These are phyloP conservation scores for Avahi laniger DNA, from an alignment of 2,797 vertebrate genomes.

Conservation along the genomic window DNA sequence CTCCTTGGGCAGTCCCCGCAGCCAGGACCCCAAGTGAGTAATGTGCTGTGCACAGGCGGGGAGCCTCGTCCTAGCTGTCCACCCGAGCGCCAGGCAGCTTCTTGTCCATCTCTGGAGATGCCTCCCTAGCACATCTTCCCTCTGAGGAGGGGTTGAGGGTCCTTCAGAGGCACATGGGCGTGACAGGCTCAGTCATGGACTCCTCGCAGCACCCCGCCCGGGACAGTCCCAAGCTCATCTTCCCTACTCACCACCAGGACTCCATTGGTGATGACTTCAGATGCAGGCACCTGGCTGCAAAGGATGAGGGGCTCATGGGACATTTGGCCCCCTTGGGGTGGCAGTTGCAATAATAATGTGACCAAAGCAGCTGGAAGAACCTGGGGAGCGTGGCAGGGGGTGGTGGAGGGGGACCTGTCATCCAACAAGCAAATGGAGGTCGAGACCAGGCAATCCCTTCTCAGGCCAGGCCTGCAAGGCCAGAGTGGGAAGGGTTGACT, in stretches of 20 bases:
- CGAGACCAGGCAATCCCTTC: neutral
- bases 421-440: neutral
- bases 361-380: neutral
- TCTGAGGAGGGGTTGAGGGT: neutral
- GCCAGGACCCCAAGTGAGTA: neutral
- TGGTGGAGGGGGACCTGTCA: neutral
- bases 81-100: neutral
- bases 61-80: neutral
- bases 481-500: neutral
- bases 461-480: neutral
- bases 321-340: neutral
- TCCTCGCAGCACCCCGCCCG: neutral
- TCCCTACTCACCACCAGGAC: constrained; percentile 86
- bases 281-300: constrained; percentile 81
- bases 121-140: neutral
- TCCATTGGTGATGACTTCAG: constrained; percentile 86
- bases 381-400: neutral
- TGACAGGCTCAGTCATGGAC: neutral
- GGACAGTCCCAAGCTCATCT: neutral
- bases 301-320: constrained; percentile 10
- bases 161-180: neutral
- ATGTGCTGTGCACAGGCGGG: neutral
- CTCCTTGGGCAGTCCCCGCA: neutral
- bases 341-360: neutral
- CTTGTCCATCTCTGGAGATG: neutral